Evolutionary conservation across 1,140 invertebrate genomes (phyloP), one percentile per base, ranked within the genome.

Genomic region (Lysiphlebus fabarum): DNA sequence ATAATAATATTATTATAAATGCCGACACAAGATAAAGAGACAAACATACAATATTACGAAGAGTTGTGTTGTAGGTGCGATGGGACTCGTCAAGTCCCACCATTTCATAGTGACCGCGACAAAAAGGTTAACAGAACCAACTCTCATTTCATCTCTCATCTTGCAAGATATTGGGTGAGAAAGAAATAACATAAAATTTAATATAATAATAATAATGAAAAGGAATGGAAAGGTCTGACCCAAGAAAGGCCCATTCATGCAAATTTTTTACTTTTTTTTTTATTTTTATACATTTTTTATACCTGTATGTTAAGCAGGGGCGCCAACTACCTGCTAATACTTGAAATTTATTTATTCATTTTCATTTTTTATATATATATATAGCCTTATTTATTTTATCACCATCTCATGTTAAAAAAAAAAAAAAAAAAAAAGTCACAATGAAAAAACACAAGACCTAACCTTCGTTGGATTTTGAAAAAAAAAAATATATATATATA

Each of bases 321-420:
- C 50, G 58, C 51, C 53, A 60, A 60, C 51, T 60, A 60, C 58
- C 60, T 57, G 60, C 43, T 57, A 37, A 45, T 47, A n/a, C 33
- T 45, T n/a, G n/a, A n/a, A n/a, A n/a, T n/a, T 36, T 44, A 37
- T 11, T 54, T 53, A 58, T 42, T 54, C 37, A 34, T 44, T 42
- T 43, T 14, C 47, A 17, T 26, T 55, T 34, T n/a, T 43, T 37
- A 6, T 60, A 56, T 11, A 40, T 40, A 6, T 9, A 11, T 8
- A 8, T 40, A 2, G 38, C 4, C 17, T 26, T 26, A 26, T 26
- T 26, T 4, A 26, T 26, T 26, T 26, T 26, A 26, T 26, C 17
- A 26, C 17, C 17, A 26, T 26, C 4, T 26, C 17, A 26, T 26
- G 17, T 2, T 26, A 4, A 26, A 26, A 26, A 26, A 26, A 4